phyloP scores from a whole-genome alignment of 2,113 vertebrate genomes.

The Cheilinus undulatus region DNA sequence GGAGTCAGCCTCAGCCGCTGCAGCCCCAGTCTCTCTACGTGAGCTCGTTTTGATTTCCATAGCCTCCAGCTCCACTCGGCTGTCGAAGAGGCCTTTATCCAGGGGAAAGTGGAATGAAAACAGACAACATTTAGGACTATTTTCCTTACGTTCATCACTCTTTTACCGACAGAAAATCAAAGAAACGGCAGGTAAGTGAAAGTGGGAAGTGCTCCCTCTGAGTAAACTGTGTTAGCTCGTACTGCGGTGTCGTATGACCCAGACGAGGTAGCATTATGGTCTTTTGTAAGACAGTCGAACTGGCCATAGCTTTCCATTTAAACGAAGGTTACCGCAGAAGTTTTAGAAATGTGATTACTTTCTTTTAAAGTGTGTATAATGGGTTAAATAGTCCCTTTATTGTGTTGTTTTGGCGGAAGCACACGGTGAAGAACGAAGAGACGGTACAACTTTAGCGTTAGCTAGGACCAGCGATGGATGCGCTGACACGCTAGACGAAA shows the following conservation, averaged over 20 bases:
- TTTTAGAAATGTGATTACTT: accelerated
- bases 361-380: not conserved
- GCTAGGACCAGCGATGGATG: constrained; percentile 5
- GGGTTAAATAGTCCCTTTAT: not conserved
- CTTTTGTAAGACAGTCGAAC: not conserved
- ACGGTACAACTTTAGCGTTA: constrained; percentile 29
- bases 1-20: constrained; percentile 53
- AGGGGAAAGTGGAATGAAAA: constrained; percentile 6
- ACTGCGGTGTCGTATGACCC: not conserved
- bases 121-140: not conserved
- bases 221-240: not conserved
- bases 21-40: not conserved
- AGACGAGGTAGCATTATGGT: not conserved
- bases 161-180: not conserved
- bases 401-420: not conserved
- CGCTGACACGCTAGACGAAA: not conserved
- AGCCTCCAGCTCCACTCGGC: not conserved
- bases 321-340: not conserved
- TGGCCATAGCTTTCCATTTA: not conserved
- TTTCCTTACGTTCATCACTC: not conserved
- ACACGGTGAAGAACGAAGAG: not conserved
- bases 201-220: constrained; percentile 37
- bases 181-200: constrained; percentile 55
- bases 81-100: no score
- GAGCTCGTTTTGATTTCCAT: not conserved